Conservation (phyloP, 2,888 invertebrate species). For the Scrobipalpa costella region DNA sequence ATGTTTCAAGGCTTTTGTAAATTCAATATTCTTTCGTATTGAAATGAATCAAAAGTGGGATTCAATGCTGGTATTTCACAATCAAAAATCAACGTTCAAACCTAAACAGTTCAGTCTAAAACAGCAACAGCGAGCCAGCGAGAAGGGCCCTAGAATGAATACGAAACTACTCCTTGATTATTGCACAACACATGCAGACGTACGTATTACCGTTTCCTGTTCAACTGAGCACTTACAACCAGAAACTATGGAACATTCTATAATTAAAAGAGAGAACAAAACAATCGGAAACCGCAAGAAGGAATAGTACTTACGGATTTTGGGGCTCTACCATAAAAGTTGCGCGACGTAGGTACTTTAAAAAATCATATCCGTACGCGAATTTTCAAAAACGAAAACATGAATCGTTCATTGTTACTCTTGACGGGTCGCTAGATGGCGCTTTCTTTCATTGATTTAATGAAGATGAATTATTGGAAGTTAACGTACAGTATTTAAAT, state of each 20-base stretch:
- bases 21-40: not conserved
- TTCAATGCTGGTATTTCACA: not conserved
- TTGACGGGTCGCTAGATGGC: not conserved
- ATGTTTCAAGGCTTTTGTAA: not conserved
- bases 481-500: conserved; percentile 26
- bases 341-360: too few relatives aligned
- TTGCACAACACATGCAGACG: conserved; percentile 77
- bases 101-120: conserved; percentile 58
- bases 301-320: not conserved
- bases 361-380: too few relatives aligned
- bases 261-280: not conserved
- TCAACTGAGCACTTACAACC: conserved; percentile 29
- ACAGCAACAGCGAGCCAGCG: conserved; percentile 60
- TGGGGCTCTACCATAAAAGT: not conserved
- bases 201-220: conserved; percentile 68
- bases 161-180: conserved; percentile 63
- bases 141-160: conserved; percentile 60
- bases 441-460: not conserved
- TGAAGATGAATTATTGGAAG: conserved; percentile 11
- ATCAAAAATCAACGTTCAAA: conserved; percentile 28
- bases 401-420: not conserved
- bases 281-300: not conserved
- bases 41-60: too few relatives aligned
- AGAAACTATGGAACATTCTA: not conserved
- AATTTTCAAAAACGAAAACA: too few relatives aligned